Evolutionary conservation across 2,113 vertebrate species (phyloP), one percentile per base, ranked within the genome.

Genomic region (Hippocampus comes): DNA sequence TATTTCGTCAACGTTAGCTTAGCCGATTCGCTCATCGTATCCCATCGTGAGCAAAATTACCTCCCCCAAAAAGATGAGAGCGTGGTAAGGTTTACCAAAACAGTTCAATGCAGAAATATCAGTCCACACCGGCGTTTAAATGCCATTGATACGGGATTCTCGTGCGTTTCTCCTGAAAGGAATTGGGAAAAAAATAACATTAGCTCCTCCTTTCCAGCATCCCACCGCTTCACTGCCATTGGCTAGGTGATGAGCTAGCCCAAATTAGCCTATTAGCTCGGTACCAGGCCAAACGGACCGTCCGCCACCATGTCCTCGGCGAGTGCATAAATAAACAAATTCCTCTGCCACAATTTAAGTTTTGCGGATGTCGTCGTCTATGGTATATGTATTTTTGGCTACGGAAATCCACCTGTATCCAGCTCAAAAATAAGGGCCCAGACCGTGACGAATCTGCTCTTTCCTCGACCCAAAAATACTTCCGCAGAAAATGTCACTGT

Each of bases 341-440:
- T 3, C 17, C 8, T n/a, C 27, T 7, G 51, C 42, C 2, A 48
- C 1, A 2, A 1, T 9, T 4, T 2, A 0, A 15, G 53, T 21
- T 63, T 67, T 46, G 20, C 6, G 10, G n/a, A 21, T 20, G 56
- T 0, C 0, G 38, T 68, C 42, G 34, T 34, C 41, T 15, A 20
- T 63, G 70, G 68, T n/a, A 63, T 77, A 59, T 65, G 69, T 18
- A 61, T 73, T 18, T 34, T 30, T 80, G 75, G 43, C 79, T 75
- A 78, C 69, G 17, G 72, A 64, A 73, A 85, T 90, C 87, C 90
- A 90, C 89, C 90, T 91, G 90, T 91, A 80, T 88, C 84, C 42
- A 79, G 53, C 42, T 46, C 63, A 67, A 51, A 51, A 51, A 71
- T 77, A 68, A 89, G 87, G 87, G 86, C 90, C 68, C 72, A 73